phyloP scores from a whole-genome alignment of 2,113 vertebrate species.

The Heliornis fulica region DNA sequence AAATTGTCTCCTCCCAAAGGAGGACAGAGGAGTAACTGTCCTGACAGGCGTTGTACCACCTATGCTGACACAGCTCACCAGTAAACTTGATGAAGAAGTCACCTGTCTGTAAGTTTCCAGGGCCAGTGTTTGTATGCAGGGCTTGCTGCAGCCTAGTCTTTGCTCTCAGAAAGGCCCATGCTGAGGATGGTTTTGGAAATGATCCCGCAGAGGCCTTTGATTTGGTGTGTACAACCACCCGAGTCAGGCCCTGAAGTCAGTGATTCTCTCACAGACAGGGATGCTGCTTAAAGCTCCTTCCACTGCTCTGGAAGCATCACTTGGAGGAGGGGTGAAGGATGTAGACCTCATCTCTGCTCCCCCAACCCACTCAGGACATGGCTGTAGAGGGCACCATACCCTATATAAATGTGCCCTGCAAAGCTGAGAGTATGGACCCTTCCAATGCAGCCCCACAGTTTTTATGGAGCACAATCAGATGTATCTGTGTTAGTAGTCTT shows the following conservation, averaged over 20 bases:
- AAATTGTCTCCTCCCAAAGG: background rate
- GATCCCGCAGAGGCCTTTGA: rapidly evolving
- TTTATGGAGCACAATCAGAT: background rate
- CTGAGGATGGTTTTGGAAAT: background rate
- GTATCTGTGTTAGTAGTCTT: background rate
- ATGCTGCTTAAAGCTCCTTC: background rate
- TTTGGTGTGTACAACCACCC: background rate
- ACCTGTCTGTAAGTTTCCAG: background rate
- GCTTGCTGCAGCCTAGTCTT: background rate
- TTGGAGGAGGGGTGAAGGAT: background rate
- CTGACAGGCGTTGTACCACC: rapidly evolving
- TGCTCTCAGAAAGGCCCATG: background rate
- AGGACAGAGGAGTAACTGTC: background rate
- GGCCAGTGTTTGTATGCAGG: background rate
- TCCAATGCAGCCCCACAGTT: background rate
- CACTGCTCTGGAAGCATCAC: rapidly evolving
- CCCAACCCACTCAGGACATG: background rate
- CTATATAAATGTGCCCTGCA: rapidly evolving
- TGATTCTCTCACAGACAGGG: background rate
- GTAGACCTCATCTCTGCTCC: background rate
- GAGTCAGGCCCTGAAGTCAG: background rate
- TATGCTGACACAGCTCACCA: background rate
- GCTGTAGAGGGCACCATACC: background rate
- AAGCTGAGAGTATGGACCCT: background rate
- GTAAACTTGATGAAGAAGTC: background rate